Conservation (phyloP, 2,113 vertebrate species). For the Alectura lathami region DNA sequence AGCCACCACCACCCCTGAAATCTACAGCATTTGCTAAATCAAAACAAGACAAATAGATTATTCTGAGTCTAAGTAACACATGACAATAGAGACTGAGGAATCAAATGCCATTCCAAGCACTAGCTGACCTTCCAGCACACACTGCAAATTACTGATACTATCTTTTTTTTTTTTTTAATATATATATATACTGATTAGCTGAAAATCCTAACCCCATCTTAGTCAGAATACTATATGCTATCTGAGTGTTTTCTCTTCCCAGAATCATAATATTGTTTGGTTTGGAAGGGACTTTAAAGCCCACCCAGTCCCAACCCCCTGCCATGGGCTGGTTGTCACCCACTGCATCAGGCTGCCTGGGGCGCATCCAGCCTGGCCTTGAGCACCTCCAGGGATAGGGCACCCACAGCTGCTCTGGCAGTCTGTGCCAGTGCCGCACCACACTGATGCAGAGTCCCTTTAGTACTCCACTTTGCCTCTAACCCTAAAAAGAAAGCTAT, state of each 20-base stretch:
- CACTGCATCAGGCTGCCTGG: too few relatives aligned
- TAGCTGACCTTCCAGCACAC: not conserved
- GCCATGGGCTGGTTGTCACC: too few relatives aligned
- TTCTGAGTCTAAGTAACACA: not conserved
- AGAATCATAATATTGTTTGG: too few relatives aligned
- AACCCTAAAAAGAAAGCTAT: not conserved
- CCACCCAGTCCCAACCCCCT: too few relatives aligned
- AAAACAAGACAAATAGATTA: not conserved
- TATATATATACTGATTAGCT: not conserved
- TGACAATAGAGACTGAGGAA: not conserved
- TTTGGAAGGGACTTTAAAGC: too few relatives aligned
- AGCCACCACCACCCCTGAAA: not conserved
- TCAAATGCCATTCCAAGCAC: not conserved
- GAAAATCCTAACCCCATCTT: not conserved
- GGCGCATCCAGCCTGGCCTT: too few relatives aligned
- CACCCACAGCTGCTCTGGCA: too few relatives aligned
- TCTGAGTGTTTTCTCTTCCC: not conserved
- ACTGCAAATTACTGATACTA: not conserved
- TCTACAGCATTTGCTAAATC: not conserved
- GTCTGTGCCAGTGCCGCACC: too few relatives aligned
- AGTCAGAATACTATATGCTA: not conserved
- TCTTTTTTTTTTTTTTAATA: not conserved
- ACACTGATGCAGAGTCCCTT: too few relatives aligned
- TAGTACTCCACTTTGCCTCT: not conserved
- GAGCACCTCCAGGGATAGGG: too few relatives aligned